A percentile compares a stretch with the other conserved stretches of the same genome.
Conservation (phyloP, 2,113 vertebrate genomes). For the Hyaena hyaena region DNA sequence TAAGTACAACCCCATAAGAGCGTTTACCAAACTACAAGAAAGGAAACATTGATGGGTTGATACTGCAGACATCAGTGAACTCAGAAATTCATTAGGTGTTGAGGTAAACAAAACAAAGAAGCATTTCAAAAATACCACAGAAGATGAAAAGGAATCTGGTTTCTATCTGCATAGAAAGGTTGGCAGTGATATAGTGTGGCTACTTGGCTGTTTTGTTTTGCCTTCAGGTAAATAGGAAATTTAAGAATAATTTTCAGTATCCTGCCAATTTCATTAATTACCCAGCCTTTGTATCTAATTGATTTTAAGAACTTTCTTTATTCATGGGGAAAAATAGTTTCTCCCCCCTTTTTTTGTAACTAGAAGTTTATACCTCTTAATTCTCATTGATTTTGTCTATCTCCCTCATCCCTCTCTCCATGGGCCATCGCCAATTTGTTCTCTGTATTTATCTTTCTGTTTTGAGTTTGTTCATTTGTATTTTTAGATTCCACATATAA, state of each 20-base stretch:
- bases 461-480: background rate
- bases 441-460: background rate
- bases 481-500: background rate
- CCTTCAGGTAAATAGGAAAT: slow-evolving; percentile 41
- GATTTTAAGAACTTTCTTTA: slow-evolving; percentile 46
- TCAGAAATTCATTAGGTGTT: slow-evolving; percentile 16
- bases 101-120: slow-evolving; percentile 42
- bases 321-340: background rate
- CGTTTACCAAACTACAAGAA: slow-evolving; percentile 32
- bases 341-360: background rate
- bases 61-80: background rate
- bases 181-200: background rate
- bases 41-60: slow-evolving; percentile 45
- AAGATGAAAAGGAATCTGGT: background rate
- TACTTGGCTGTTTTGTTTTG: background rate
- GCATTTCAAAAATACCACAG: slow-evolving; percentile 8
- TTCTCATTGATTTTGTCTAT: background rate
- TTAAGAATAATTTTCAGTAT: slow-evolving; percentile 39
- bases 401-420: background rate
- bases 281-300: background rate
- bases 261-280: slow-evolving; percentile 30
- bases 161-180: background rate
- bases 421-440: background rate
- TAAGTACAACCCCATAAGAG: background rate
- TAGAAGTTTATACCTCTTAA: background rate